Base-by-base conservation (phyloP, 2,797 vertebrate species). In the Artibeus jamaicensis region DNA sequence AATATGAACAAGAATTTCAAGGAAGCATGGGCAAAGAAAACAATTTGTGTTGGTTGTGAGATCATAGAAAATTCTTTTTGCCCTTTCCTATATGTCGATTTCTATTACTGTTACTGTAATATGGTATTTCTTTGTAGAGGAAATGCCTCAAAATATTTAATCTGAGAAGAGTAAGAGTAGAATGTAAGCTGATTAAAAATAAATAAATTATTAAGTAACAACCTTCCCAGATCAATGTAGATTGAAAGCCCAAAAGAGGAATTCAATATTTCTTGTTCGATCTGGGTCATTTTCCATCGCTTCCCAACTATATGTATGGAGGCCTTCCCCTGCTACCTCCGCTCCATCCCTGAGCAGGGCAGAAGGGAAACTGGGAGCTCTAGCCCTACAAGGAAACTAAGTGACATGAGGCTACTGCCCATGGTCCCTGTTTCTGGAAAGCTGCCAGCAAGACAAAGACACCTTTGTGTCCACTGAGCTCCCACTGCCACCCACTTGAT, bases 1-100 rank as follows among this genome's bases (percentile, higher is more conserved):
- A 83, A 91, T 67, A 42, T 42, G 18, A 50, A 89, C 24, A 90
- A 91, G 85, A 93, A 92, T 91, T 84, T 90, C 34, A 86, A 85
- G 79, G 68, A 87, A 94, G 22, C n/a, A n/a, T 55, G 14, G 39
- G 57, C 82, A 96, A 90, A 96, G 57, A 79, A 93, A 93, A 94
- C 18, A 74, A 78, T 74, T 29, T 90, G 62, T 77, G 18, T 86
- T 87, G n/a, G 29, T 12, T 95, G 32, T 78, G 42, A n/a, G 26
- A 42, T 86, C 79, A 93, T 26, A n/a, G 22, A 42, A 89, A 12
- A 67, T 5, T 84, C 21, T 71, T 83, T 79, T 48, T 12, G 24
- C 44, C 14, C 10, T 82, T 95, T 79, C 24, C 21, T 94, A 12
- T 18, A 39, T 86, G 74, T 87, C 73, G 55, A 89, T 95, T 96